A percentile compares a stretch with the other conserved stretches of the same genome.
phyloP scores from a whole-genome alignment of 2,888 invertebrate genomes.

The Peribatodes rhomboidaria region DNA sequence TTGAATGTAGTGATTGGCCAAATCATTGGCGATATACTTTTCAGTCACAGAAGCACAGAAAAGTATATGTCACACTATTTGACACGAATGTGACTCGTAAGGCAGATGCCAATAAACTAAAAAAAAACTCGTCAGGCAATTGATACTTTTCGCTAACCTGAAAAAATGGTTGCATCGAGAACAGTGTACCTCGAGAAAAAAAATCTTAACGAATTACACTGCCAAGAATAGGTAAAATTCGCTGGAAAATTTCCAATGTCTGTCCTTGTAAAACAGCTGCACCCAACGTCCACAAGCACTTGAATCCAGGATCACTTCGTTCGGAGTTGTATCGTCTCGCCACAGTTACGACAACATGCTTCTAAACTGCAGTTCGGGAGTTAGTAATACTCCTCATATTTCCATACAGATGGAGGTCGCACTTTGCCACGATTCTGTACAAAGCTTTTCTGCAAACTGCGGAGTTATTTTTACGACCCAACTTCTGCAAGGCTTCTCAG shows the following conservation, averaged over 20 bases:
- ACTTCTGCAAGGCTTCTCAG: background rate
- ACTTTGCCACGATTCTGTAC: slow-evolving; percentile 32
- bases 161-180: too few species aligned
- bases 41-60: too few species aligned
- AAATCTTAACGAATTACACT: too few species aligned
- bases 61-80: too few species aligned
- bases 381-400: slow-evolving; percentile 36
- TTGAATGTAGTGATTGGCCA: too few species aligned
- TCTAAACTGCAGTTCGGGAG: slow-evolving; percentile 40
- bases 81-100: too few species aligned
- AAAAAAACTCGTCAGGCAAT: too few species aligned
- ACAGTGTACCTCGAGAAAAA: too few species aligned
- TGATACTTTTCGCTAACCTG: too few species aligned
- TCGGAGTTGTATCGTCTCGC: slow-evolving; percentile 17
- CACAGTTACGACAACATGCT: slow-evolving; percentile 2
- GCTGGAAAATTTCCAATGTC: background rate
- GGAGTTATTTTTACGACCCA: slow-evolving; percentile 52
- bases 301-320: slow-evolving; percentile 12
- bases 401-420: slow-evolving; percentile 37
- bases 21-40: too few species aligned
- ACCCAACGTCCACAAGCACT: background rate
- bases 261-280: background rate
- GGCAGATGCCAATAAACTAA: too few species aligned
- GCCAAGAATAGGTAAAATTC: too few species aligned
- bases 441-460: slow-evolving; percentile 38